Evolutionary conservation across 2,113 vertebrate genomes (phyloP).

Genomic region (Cariama cristata): DNA sequence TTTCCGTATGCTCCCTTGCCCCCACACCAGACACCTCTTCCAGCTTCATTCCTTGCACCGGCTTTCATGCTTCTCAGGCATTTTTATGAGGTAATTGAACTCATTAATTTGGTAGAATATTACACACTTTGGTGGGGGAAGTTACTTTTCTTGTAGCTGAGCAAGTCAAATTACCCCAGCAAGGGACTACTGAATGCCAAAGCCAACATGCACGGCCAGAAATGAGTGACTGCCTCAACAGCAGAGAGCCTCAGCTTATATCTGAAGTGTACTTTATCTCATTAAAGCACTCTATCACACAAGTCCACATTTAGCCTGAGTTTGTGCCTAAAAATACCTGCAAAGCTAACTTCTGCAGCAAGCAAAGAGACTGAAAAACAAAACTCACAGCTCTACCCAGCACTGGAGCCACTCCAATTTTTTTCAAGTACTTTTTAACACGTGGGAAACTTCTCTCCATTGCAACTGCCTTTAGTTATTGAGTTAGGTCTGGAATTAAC

Average conservation of each 20-base stretch:
- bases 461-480: neutral
- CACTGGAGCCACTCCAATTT: neutral
- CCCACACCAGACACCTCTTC: neutral
- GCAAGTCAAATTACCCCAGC: neutral
- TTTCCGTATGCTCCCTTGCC: neutral
- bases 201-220: neutral
- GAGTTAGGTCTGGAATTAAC: neutral
- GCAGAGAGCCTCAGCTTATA: neutral
- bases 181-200: neutral
- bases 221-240: neutral
- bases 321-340: neutral
- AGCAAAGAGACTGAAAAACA: neutral
- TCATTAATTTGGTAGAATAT: neutral
- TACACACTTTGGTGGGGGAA: accelerated
- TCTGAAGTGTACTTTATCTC: neutral
- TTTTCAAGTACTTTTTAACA: neutral
- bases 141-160: neutral
- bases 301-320: neutral
- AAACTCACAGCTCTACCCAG: neutral
- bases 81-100: neutral
- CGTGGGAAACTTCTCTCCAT: neutral
- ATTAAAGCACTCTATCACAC: neutral
- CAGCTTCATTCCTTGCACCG: neutral
- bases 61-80: neutral
- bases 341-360: neutral